phyloP scores from a whole-genome alignment of 2,888 invertebrate genomes.

The Melanotus villosus region DNA sequence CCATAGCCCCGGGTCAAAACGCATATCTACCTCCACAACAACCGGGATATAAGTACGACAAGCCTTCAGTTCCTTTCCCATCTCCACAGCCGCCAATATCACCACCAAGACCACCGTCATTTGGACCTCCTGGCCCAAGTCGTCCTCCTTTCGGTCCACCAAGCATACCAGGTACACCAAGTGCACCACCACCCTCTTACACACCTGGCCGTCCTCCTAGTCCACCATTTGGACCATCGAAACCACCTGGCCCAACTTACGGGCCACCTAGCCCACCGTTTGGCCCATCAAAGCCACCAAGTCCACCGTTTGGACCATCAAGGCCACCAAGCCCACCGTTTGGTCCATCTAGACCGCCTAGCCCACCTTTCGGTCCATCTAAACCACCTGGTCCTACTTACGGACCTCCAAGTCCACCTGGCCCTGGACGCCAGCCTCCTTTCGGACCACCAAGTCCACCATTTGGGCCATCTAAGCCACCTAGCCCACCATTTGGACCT shows the following conservation, averaged over 20 bases:
- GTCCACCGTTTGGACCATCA: neutral
- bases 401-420: neutral
- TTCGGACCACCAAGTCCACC: conserved; percentile 22
- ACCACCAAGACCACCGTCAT: conserved; percentile 53
- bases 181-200: neutral
- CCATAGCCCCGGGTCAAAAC: conserved; percentile 77
- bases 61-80: conserved; percentile 80
- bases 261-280: conserved; percentile 31
- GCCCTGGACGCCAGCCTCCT: neutral
- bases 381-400: conserved; percentile 24
- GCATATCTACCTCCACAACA: conserved; percentile 83
- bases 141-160: conserved; percentile 39
- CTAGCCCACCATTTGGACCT: too few relatives aligned
- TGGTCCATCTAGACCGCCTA: conserved; percentile 3
- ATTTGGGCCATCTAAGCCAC: conserved; percentile 13
- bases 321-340: conserved; percentile 22
- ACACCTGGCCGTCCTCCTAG: conserved; percentile 9
- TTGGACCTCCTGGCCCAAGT: conserved; percentile 41
- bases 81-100: conserved; percentile 53
- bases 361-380: too few relatives aligned
- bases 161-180: conserved; percentile 21
- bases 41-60: conserved; percentile 71
- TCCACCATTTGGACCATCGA: conserved; percentile 24
- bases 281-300: conserved; percentile 28
- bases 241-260: conserved; percentile 36